Base-by-base conservation (phyloP, 2,113 vertebrate genomes). In the Pycnonotus jocosus region DNA sequence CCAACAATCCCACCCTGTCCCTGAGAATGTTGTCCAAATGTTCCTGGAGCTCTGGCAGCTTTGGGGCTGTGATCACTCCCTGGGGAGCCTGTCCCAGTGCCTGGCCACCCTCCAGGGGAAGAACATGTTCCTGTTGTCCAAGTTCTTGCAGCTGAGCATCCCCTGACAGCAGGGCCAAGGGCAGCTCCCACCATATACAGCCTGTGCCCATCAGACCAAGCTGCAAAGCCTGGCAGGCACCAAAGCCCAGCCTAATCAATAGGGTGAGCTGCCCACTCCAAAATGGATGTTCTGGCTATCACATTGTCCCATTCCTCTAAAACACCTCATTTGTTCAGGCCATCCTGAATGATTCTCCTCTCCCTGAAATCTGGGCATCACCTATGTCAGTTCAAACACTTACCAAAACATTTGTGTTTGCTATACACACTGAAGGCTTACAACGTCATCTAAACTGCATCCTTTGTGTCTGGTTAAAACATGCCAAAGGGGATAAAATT, bases 171-270 rank as follows among this genome's bases (percentile, higher is more conserved):
- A 6, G 45, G 31, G 17, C 23, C 10, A 1, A 24, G 27, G 22
- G 57, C n/a, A 20, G 66, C 71, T 77, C 42, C 56, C 19, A 19
- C 18, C 11, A 1, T 0, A 7, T 0, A 0, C 38, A 48, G 48
- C 44, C 81, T 14, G 8, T 8, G 64, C 42, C 69, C 9, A 0
- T 10, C 8, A 7, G 28, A 7, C 27, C 5, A 2, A 61, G 72
- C 50, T 14, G 50, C 44, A 57, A 38, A 53, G 28, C 54, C 54
- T 8, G 31, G 38, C 44, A 22, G 21, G 12, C 21, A 20, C 17
- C 83, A 27, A 79, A 82, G 23, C 37, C 15, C 17, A 10, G n/a
- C 8, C 35, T 9, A 48, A 61, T 3, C 16, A 31, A 31, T 0
- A 45, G 25, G 47, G 31, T 37, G 30, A 79, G 42, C 70, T 5